Evolutionary conservation across 2,113 vertebrate species (phyloP).

Genomic region (Fulmarus glacialis): DNA sequence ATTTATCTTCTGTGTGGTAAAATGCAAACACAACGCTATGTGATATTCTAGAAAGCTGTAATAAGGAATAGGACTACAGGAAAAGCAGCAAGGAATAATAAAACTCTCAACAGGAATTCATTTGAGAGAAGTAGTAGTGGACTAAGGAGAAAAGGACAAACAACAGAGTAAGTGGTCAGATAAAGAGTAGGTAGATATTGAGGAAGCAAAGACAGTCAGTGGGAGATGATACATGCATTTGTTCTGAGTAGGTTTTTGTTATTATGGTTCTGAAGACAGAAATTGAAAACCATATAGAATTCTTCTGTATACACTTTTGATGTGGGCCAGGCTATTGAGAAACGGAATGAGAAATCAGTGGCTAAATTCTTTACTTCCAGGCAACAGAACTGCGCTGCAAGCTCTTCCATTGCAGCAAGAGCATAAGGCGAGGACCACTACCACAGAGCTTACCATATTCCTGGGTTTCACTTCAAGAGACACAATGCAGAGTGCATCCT

Average conservation of each 20-base stretch:
- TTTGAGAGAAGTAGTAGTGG: background rate
- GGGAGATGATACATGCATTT: background rate
- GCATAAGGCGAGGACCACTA: background rate
- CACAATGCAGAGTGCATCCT: background rate
- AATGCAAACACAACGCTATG: background rate
- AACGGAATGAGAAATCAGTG: background rate
- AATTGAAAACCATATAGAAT: background rate
- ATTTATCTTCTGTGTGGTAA: background rate
- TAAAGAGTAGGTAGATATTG: background rate
- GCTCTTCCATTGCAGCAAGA: background rate
- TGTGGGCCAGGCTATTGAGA: accelerated
- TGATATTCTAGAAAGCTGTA: background rate
- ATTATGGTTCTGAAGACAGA: background rate
- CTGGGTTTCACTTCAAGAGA: background rate
- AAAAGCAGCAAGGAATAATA: background rate
- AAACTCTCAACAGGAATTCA: background rate
- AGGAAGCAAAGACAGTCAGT: background rate
- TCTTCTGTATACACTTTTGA: background rate
- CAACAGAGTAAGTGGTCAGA: background rate
- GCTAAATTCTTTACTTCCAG: background rate
- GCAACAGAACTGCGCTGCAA: background rate
- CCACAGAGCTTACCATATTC: background rate
- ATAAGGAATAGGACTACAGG: background rate
- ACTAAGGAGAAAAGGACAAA: background rate
- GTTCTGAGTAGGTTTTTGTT: background rate